Conservation (phyloP, 1,140 invertebrate species). For the Lutraria rhynchaena region DNA sequence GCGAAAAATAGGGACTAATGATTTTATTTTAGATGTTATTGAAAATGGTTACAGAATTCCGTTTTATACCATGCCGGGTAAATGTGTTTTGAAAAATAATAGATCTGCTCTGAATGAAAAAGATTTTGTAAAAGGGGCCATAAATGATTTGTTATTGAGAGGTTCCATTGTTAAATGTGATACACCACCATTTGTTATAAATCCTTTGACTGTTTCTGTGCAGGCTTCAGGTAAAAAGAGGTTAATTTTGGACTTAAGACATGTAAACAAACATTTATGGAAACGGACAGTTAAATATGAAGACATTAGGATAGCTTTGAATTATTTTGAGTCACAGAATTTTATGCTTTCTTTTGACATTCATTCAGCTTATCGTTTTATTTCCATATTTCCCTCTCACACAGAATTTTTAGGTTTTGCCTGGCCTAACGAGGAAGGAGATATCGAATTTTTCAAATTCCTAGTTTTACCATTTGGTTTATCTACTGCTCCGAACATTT, state of each 20-base stretch:
- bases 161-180: background rate
- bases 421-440: background rate
- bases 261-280: slow-evolving; percentile 39
- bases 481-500: slow-evolving; percentile 31
- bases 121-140: slow-evolving; percentile 17
- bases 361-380: slow-evolving; percentile 49
- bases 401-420: slow-evolving; percentile 31
- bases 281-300: slow-evolving; percentile 32
- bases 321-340: slow-evolving; percentile 4
- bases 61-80: background rate
- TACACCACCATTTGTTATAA: background rate
- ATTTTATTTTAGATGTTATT: no score
- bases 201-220: background rate
- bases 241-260: slow-evolving; percentile 39
- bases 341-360: slow-evolving; percentile 46
- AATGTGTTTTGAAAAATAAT: slow-evolving; percentile 10
- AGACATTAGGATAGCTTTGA: slow-evolving; percentile 11
- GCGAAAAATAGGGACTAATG: background rate
- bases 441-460: slow-evolving; percentile 30
- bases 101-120: slow-evolving; percentile 2
- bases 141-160: slow-evolving; percentile 24
- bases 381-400: background rate
- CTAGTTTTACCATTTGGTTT: slow-evolving; percentile 52
- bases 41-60: no score
- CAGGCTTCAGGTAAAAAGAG: slow-evolving; percentile 28